A percentile compares a stretch with the other conserved stretches of the same genome.
phyloP scores from a whole-genome alignment of 2,888 invertebrate species.

The Nephrotoma flavescens region DNA sequence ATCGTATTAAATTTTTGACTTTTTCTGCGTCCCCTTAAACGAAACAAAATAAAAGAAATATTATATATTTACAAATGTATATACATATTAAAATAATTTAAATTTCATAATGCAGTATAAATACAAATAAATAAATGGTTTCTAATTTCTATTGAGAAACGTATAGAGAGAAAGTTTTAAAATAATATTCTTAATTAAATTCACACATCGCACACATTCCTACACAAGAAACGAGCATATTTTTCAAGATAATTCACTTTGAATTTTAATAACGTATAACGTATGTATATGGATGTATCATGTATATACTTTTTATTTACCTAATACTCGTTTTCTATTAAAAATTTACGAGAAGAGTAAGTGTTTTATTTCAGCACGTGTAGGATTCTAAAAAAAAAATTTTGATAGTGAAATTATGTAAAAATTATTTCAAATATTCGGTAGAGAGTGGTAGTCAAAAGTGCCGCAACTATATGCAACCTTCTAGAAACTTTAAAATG shows the following conservation, averaged over 20 bases:
- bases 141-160: not conserved
- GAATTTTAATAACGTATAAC: not conserved
- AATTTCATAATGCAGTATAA: not conserved
- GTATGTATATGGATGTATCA: too few relatives aligned
- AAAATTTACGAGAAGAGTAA: too few relatives aligned
- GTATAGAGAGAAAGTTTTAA: not conserved
- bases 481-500: too few relatives aligned
- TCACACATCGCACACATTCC: not conserved
- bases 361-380: too few relatives aligned
- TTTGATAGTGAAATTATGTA: too few relatives aligned
- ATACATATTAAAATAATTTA: not conserved
- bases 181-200: conserved; percentile 1
- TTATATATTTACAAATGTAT: not conserved
- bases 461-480: too few relatives aligned
- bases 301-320: too few relatives aligned
- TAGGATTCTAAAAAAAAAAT: too few relatives aligned
- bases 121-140: not conserved
- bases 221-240: not conserved
- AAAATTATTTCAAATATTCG: too few relatives aligned
- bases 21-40: conserved; percentile 32
- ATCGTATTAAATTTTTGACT: conserved; percentile 33
- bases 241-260: not conserved
- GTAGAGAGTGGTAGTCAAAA: too few relatives aligned
- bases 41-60: conserved; percentile 8
- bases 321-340: too few relatives aligned